Evolutionary conservation across 1,140 invertebrate species (phyloP).

Genomic region (Trigoniulus corallinus): DNA sequence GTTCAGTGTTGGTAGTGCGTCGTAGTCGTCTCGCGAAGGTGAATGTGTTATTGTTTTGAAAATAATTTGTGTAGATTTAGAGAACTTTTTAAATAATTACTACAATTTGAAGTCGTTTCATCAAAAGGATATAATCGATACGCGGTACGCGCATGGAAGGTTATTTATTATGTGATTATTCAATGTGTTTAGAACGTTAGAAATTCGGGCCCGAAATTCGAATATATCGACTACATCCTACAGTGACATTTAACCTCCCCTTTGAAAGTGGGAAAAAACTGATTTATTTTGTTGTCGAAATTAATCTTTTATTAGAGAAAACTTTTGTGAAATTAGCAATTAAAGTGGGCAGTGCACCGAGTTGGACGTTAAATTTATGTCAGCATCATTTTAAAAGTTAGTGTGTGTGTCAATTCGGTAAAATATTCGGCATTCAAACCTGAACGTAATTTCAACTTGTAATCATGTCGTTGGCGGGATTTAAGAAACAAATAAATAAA

Average conservation of each 20-base stretch:
- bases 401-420: background rate
- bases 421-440: background rate
- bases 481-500: slow-evolving; percentile 98
- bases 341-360: background rate
- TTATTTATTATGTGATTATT: background rate
- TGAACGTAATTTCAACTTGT: no score
- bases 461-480: slow-evolving; percentile 85
- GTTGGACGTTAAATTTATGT: background rate
- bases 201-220: background rate
- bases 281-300: background rate
- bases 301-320: background rate
- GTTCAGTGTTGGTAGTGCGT: no score
- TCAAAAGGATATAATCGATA: no score
- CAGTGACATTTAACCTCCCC: background rate
- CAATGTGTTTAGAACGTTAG: background rate
- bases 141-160: no score
- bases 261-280: background rate
- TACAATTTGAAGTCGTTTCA: no score
- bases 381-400: background rate
- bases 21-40: no score
- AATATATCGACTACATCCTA: background rate
- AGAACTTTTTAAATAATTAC: no score
- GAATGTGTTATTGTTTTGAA: no score
- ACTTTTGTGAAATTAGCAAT: background rate
- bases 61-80: no score